A percentile compares a stretch with the other conserved stretches of the same genome.
phyloP scores from a whole-genome alignment of 2,888 invertebrate species.

The Calameuta filiformis region DNA sequence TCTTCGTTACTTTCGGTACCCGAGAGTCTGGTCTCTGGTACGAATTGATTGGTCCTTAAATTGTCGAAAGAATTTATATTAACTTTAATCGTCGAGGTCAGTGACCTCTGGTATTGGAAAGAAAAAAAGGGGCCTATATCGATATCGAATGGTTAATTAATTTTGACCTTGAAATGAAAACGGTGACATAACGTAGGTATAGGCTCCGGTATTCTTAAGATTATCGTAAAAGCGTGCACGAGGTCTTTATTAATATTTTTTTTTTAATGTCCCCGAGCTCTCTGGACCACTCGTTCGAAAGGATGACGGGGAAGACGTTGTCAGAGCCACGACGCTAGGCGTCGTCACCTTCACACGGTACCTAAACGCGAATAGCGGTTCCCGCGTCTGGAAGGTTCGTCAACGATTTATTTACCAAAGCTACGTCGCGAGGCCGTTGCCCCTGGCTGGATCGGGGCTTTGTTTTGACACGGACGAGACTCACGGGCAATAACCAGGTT shows the following conservation, averaged over 20 bases:
- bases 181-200: not conserved
- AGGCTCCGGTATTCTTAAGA: not conserved
- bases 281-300: no score
- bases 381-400: constrained; percentile 30
- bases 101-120: not conserved
- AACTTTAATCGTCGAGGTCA: not conserved
- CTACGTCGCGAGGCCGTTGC: constrained; percentile 32
- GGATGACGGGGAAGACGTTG: not conserved
- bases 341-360: not conserved
- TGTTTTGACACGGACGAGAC: not conserved
- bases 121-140: not conserved
- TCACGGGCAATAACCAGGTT: not conserved
- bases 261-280: no score
- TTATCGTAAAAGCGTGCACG: no score
- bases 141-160: no score
- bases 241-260: no score
- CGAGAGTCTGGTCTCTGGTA: not conserved
- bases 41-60: not conserved
- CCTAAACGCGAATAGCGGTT: constrained; percentile 40
- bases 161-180: not conserved
- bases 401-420: constrained; percentile 39
- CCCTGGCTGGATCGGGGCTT: constrained; percentile 10
- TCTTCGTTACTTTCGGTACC: not conserved
- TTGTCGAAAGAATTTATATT: not conserved
- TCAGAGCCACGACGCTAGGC: not conserved